A percentile compares a stretch with the other conserved stretches of the same genome.
phyloP scores from a whole-genome alignment of 1,140 invertebrate species.

The Dendroctonus valens region DNA sequence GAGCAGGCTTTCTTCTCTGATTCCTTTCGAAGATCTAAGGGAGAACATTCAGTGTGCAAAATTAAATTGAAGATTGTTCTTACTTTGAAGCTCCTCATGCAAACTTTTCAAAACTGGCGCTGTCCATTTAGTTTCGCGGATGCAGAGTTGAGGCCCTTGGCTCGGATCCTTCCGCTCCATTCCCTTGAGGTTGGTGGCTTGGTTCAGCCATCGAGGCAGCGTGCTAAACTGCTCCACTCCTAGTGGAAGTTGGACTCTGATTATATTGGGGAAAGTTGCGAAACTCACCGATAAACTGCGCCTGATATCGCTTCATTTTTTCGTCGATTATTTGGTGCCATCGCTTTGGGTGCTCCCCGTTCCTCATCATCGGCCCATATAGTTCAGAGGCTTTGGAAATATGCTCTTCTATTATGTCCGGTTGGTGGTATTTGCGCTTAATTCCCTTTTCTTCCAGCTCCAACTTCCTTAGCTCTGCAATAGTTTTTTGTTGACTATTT shows the following conservation, averaged over 20 bases:
- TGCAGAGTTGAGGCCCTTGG: slow-evolving; percentile 51
- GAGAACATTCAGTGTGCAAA: slow-evolving; percentile 3
- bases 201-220: slow-evolving; percentile 45
- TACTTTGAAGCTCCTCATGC: slow-evolving; percentile 60
- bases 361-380: slow-evolving; percentile 54
- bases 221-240: slow-evolving; percentile 46
- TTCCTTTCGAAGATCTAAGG: slow-evolving; percentile 33
- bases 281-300: slow-evolving; percentile 46
- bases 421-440: slow-evolving; percentile 46
- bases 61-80: background rate
- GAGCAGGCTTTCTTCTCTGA: slow-evolving; percentile 26
- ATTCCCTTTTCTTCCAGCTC: slow-evolving; percentile 49
- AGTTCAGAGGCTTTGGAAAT: slow-evolving; percentile 54
- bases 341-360: slow-evolving; percentile 55
- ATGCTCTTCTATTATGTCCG: slow-evolving; percentile 51
- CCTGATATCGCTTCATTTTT: slow-evolving; percentile 48
- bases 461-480: slow-evolving; percentile 58
- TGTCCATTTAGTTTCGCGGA: slow-evolving; percentile 62
- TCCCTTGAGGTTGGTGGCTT: slow-evolving; percentile 36
- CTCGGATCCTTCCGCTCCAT: slow-evolving; percentile 28
- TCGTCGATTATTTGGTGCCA: slow-evolving; percentile 53
- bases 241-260: slow-evolving; percentile 18
- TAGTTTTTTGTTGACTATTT: background rate
- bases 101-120: slow-evolving; percentile 58
- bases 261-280: background rate